phyloP scores from a whole-genome alignment of 64 coral and sea anemone species.

The Orbicella faveolata region DNA sequence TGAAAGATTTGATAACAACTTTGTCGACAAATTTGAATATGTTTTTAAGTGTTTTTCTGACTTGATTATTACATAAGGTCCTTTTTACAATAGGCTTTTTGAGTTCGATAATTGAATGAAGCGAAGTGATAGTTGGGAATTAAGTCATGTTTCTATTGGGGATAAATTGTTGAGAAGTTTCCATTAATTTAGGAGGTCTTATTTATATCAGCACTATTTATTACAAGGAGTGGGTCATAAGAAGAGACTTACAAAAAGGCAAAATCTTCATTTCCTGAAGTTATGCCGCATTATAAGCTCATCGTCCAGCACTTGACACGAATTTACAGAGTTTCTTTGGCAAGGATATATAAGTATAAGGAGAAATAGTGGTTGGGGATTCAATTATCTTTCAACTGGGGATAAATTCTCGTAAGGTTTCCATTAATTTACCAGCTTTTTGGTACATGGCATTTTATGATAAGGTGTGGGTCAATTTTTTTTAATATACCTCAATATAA shows the following conservation, averaged over 20 bases:
- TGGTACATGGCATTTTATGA: neutral
- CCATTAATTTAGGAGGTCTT: neutral
- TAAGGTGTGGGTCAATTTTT: neutral
- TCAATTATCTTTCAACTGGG: neutral
- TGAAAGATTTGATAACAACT: constrained; percentile 1
- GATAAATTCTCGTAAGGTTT: neutral
- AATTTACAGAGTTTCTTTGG: too few species aligned
- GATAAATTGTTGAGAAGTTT: neutral
- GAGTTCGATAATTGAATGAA: neutral
- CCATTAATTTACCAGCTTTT: neutral
- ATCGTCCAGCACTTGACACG: too few species aligned
- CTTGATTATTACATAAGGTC: neutral
- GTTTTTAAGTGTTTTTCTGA: neutral
- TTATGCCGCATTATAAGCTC: too few species aligned
- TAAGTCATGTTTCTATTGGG: neutral
- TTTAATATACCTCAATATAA: neutral
- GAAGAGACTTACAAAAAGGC: too few species aligned
- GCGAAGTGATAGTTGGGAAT: neutral
- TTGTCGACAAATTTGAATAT: neutral
- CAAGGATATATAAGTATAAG: too few species aligned
- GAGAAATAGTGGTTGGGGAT: neutral
- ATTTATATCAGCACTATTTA: neutral
- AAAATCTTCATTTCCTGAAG: too few species aligned
- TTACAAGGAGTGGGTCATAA: neutral
- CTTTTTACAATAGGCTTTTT: neutral